Base-by-base conservation (phyloP, 1,140 invertebrate genomes). In the Drosophila kanapiae region DNA sequence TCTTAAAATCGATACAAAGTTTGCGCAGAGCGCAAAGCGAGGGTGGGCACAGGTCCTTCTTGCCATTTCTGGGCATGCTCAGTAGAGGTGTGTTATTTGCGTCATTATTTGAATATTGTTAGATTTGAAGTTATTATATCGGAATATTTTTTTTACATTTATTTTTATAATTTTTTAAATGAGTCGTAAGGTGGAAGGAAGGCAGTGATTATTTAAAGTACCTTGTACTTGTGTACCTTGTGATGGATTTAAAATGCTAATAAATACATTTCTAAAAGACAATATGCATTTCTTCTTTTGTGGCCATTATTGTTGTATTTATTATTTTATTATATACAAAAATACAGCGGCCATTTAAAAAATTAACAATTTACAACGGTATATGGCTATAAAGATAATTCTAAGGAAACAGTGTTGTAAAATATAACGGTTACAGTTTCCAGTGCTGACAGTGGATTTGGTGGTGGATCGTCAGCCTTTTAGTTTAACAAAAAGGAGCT, bases 1-100 rank as follows among this genome's bases (percentile, higher is more conserved):
- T 63, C 35, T 57, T 58, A 78, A 78, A 78, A 78, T 78, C 76
- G 75, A 78, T 78, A 78, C 68, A 29, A 67, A 35, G 43, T 58
- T 53, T 59, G 76, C 76, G 76, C 76, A 78, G 58, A 42, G 74
- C 43, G 65, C 51, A 27, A 37, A 13, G 38, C 35, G 31, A 51
- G 75, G 75, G 75, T 71, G 45, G 72, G 43, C 51, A 38, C 38
- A 43, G 45, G 23, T 59, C 64, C 45, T 59, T 29, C 35, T 53
- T 45, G 18, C 38, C 33, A n/a, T 33, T 62, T 78, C 65, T 62
- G 76, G 37, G 65, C 76, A 78, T 78, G 76, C 76, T 70, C 76
- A 63, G 65, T 49, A 54, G 42, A 69, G 43, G 45, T 42, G 49
- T 70, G 53, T 38, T 38, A 56, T 75, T 57, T 57, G 29, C 31